Percentiles rank a stretch among this genome's conserved stretches.
Conservation (phyloP, 2,888 invertebrate species). For the Lasioglossum pauxillum region DNA sequence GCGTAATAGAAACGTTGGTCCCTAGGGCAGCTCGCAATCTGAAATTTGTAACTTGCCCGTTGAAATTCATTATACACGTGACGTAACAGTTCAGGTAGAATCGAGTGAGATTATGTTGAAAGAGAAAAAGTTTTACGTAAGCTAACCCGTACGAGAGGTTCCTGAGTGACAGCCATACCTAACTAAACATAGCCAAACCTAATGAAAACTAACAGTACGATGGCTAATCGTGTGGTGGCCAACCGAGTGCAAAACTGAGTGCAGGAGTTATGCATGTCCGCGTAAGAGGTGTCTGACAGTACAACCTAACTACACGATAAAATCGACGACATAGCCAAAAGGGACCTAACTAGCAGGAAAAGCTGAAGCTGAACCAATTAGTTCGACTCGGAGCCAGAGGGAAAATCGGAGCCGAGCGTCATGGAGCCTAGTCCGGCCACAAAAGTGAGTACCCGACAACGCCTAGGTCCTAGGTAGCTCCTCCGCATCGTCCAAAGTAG, state of each 20-base stretch:
- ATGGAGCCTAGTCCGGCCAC: neutral
- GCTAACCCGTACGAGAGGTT: neutral
- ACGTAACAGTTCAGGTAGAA: neutral
- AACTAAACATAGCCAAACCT: neutral
- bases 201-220: neutral
- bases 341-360: neutral
- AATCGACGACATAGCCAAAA: neutral
- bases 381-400: neutral
- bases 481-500: neutral
- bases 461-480: neutral
- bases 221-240: neutral
- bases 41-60: neutral
- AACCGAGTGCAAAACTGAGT: neutral
- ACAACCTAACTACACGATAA: neutral
- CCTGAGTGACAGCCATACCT: neutral
- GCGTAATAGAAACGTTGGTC: neutral
- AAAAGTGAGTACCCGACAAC: neutral
- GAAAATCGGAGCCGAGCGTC: neutral
- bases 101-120: neutral
- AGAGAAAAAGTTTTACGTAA: neutral
- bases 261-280: neutral
- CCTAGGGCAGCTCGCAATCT: neutral
- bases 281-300: neutral
- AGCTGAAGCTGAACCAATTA: neutral
- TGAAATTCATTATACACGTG: neutral